A percentile compares a stretch with the other conserved stretches of the same genome.
phyloP scores from a whole-genome alignment of 2,888 invertebrate genomes.

The Marasmarcha lunaedactyla region DNA sequence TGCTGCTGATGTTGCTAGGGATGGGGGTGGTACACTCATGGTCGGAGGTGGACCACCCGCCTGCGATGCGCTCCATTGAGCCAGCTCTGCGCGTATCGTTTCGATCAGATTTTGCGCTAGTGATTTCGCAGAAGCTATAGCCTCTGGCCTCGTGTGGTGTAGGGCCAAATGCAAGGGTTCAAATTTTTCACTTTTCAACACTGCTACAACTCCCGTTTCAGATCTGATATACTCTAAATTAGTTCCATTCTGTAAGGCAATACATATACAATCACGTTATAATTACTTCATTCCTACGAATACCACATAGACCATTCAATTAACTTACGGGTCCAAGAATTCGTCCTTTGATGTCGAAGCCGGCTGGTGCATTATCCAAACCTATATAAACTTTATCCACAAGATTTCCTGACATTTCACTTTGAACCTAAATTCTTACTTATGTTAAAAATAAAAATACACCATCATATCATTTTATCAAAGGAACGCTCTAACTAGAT shows the following conservation, averaged over 20 bases:
- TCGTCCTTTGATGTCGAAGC: slow-evolving; percentile 80
- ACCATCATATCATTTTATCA: too few relatives aligned
- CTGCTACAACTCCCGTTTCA: slow-evolving; percentile 83
- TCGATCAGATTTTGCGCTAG: slow-evolving; percentile 83
- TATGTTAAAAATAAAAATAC: not conserved
- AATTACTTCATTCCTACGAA: slow-evolving; percentile 2
- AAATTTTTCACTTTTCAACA: slow-evolving; percentile 75
- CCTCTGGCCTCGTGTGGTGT: slow-evolving; percentile 78
- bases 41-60: slow-evolving; percentile 53
- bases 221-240: slow-evolving; percentile 82
- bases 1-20: slow-evolving; percentile 40
- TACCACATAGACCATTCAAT: not conserved
- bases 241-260: slow-evolving; percentile 68
- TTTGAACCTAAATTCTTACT: slow-evolving; percentile 12
- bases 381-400: slow-evolving; percentile 82
- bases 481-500: too few relatives aligned
- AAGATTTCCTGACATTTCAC: slow-evolving; percentile 54
- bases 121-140: slow-evolving; percentile 77
- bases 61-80: slow-evolving; percentile 58
- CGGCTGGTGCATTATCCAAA: slow-evolving; percentile 80
- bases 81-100: slow-evolving; percentile 75
- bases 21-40: slow-evolving; percentile 51
- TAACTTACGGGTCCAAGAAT: slow-evolving; percentile 73
- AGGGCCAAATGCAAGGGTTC: slow-evolving; percentile 83
- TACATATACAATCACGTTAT: not conserved